Evolutionary conservation across 2,888 invertebrate species (phyloP), one percentile per base, ranked within the genome.

Genomic region (Meta bourneti): DNA sequence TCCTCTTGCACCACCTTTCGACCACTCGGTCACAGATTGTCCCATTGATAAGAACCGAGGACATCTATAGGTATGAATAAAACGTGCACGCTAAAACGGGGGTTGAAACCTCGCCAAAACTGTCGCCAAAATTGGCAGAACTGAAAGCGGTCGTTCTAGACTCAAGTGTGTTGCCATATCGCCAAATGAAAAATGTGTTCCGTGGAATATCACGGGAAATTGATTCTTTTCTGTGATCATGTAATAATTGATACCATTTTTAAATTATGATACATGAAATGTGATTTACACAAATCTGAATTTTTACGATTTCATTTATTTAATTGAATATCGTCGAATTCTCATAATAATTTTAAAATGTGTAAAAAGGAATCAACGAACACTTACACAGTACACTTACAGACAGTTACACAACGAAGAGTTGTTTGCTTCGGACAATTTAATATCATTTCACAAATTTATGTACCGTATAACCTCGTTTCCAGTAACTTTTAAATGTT

Each of bases 1-100:
- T 87, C 70, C 82, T 91, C 91, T 91, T n/a, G 91, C 75, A 91
- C 91, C 86, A 91, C 91, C 91, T 91, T 82, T 78, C 72, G 74
- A 75, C 61, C 88, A 88, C 69, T 79, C 48, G 16, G 61, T 75
- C 81, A 49, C 70, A 88, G 91, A 91, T 87, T 77, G 83, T 72
- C 87, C 87, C 69, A 82, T 87, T 88, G 91, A 91, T 87, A 87
- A 79, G 87, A 20, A 82, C 61, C 74, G 7, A 11, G 20, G 49
- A 69, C 81, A 88, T 74, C 81, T 71, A 88, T 75, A 80, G 54
- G 72, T 80, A 71, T 78, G 72, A 87, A 87, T 75, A 84, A 75
- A 84, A 61, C 61, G 82, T 52, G 52, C 82, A 71, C 71, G 51
- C 51, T 71, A 81, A 81, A 48, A 19, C 5, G 79, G 7, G 4